A percentile compares a stretch with the other conserved stretches of the same genome.
Evolutionary conservation across 1,140 invertebrate genomes (phyloP).

Genomic region (Diabrotica virgifera): DNA sequence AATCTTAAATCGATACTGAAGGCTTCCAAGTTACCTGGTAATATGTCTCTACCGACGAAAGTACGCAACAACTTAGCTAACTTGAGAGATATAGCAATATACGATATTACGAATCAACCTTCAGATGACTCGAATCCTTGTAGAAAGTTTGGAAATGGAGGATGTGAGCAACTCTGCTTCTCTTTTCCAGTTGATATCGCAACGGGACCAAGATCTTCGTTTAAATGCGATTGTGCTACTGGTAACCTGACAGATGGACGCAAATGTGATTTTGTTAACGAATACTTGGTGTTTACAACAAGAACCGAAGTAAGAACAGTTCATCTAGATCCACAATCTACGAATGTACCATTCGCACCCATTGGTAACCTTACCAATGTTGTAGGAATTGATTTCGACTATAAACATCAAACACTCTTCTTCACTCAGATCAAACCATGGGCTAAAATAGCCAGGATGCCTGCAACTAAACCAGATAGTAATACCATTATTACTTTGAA

Average conservation of each 20-base stretch:
- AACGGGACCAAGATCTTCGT: slow-evolving; percentile 39
- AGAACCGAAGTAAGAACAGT: slow-evolving; percentile 86
- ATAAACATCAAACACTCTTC: slow-evolving; percentile 78
- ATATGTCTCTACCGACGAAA: slow-evolving; percentile 62
- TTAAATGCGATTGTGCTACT: slow-evolving; percentile 85
- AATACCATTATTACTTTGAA: slow-evolving; percentile 70
- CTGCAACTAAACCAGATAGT: slow-evolving; percentile 62
- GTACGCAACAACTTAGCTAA: slow-evolving; percentile 80
- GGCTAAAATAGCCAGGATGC: slow-evolving; percentile 80
- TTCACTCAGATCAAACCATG: slow-evolving; percentile 91
- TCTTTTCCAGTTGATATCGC: slow-evolving; percentile 68
- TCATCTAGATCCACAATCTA: slow-evolving; percentile 76
- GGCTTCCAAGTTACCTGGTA: slow-evolving; percentile 74
- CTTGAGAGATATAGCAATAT: slow-evolving; percentile 86
- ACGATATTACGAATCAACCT: slow-evolving; percentile 84
- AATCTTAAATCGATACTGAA: slow-evolving; percentile 87
- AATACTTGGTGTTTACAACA: slow-evolving; percentile 89
- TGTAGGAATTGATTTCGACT: slow-evolving; percentile 95
- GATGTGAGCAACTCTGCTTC: slow-evolving; percentile 95
- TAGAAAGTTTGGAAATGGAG: slow-evolving; percentile 67
- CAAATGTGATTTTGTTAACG: slow-evolving; percentile 78
- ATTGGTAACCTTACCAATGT: slow-evolving; percentile 92
- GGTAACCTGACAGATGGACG: slow-evolving; percentile 66
- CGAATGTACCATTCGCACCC: slow-evolving; percentile 80
- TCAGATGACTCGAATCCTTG: slow-evolving; percentile 77